These are phyloP conservation scores for Trichonephila clavata DNA, from an alignment of 1,140 invertebrate species.

Conservation along the genomic window DNA sequence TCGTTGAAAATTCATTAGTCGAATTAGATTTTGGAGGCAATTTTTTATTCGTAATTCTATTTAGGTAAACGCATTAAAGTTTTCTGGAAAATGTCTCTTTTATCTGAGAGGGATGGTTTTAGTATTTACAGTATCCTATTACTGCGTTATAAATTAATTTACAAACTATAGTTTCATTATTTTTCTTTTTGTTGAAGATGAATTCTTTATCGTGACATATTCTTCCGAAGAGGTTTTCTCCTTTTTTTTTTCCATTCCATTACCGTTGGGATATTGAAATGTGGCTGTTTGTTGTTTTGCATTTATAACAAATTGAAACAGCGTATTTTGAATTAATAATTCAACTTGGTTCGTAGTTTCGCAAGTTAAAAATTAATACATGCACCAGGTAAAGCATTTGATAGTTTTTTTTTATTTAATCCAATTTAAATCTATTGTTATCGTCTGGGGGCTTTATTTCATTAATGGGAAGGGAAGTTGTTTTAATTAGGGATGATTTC, in stretches of 20 bases:
- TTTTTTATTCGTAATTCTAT: conserved; percentile 72
- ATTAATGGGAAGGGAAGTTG: not conserved
- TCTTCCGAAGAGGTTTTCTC: not conserved
- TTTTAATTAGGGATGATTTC: not conserved
- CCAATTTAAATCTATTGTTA: not conserved
- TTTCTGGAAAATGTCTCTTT: conserved; percentile 69
- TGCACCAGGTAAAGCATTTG: not conserved
- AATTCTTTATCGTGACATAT: conserved; percentile 8
- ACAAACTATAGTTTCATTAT: conserved; percentile 17
- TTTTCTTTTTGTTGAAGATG: not conserved
- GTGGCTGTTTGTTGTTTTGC: not conserved
- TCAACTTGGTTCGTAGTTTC: not conserved
- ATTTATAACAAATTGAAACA: conserved; percentile 3
- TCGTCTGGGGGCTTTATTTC: not conserved
- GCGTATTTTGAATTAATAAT: conserved; percentile 19
- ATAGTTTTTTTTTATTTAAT: not conserved
- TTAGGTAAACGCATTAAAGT: conserved; percentile 69
- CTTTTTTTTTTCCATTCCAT: not conserved
- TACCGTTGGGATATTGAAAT: not conserved
- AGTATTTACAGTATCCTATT: conserved; percentile 1
- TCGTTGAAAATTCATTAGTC: conserved; percentile 64
- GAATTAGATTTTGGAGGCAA: conserved; percentile 69
- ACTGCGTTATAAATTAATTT: conserved; percentile 17
- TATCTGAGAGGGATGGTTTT: conserved; percentile 45
- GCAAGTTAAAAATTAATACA: not conserved